Evolutionary conservation across 2,113 vertebrate species (phyloP).

Genomic region (Martes martes): DNA sequence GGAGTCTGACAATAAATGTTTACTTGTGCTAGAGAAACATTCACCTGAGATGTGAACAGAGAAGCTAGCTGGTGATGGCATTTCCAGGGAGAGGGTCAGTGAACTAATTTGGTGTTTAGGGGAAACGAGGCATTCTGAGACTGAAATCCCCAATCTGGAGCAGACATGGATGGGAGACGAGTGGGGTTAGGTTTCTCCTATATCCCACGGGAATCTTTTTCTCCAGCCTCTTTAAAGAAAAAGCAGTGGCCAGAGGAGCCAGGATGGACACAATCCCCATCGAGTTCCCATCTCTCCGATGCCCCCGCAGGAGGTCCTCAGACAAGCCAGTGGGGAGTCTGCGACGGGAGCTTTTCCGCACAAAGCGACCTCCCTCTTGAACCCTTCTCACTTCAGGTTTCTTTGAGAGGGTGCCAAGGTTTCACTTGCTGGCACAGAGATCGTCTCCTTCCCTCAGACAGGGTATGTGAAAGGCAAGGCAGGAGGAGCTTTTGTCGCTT

Average conservation of each 20-base stretch:
- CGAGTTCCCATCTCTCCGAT: not conserved
- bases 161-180: not conserved
- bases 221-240: not conserved
- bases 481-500: slow-evolving; percentile 49
- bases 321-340: not conserved
- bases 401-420: slow-evolving; percentile 75
- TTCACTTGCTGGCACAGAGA: slow-evolving; percentile 18
- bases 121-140: not conserved
- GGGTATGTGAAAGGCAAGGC: slow-evolving; percentile 52
- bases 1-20: not conserved
- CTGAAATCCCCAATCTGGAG: not conserved
- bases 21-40: not conserved
- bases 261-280: not conserved
- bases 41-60: not conserved
- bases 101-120: not conserved
- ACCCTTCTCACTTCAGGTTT: slow-evolving; percentile 63
- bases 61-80: not conserved
- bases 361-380: slow-evolving; percentile 66
- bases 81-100: not conserved
- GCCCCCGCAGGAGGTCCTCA: slow-evolving; percentile 31
- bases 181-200: not conserved
- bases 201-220: slow-evolving; percentile 44
- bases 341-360: slow-evolving; percentile 12
- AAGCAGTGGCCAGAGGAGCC: not conserved
- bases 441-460: slow-evolving; percentile 51